A percentile compares a stretch with the other conserved stretches of the same genome.
Evolutionary conservation across 1,140 invertebrate species (phyloP).

Genomic region (Probaryconus sp.): DNA sequence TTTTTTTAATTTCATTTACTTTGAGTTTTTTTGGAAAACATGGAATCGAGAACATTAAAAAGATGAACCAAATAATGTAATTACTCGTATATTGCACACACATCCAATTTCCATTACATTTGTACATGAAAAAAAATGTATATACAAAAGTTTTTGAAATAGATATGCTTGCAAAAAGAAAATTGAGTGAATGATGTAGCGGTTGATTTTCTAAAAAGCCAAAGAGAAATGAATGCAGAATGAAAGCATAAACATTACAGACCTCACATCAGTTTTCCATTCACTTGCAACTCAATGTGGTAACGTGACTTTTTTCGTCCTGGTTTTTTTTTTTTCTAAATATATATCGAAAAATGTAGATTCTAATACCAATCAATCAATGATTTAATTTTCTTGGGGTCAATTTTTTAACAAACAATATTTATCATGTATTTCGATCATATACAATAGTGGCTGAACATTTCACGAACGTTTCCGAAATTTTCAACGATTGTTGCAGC

Average conservation of each 20-base stretch:
- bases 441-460: too few relatives aligned
- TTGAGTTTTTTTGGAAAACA: too few relatives aligned
- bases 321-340: not conserved
- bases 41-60: too few relatives aligned
- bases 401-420: too few relatives aligned
- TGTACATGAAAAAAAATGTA: not conserved
- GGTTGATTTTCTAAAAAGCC: conserved; percentile 3
- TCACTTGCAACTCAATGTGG: not conserved
- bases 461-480: too few relatives aligned
- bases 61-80: too few relatives aligned
- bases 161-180: not conserved
- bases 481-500: too few relatives aligned
- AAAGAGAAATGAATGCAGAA: conserved; percentile 2
- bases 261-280: not conserved
- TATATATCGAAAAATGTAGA: not conserved
- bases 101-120: not conserved
- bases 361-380: too few relatives aligned
- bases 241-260: not conserved
- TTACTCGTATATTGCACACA: too few relatives aligned
- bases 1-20: too few relatives aligned
- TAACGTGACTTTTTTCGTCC: not conserved
- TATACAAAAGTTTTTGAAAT: conserved; percentile 2
- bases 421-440: too few relatives aligned
- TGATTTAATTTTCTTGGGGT: too few relatives aligned
- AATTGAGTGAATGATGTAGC: not conserved